Evolutionary conservation across 2,888 invertebrate genomes (phyloP).

Genomic region (Stenodema calcarata): DNA sequence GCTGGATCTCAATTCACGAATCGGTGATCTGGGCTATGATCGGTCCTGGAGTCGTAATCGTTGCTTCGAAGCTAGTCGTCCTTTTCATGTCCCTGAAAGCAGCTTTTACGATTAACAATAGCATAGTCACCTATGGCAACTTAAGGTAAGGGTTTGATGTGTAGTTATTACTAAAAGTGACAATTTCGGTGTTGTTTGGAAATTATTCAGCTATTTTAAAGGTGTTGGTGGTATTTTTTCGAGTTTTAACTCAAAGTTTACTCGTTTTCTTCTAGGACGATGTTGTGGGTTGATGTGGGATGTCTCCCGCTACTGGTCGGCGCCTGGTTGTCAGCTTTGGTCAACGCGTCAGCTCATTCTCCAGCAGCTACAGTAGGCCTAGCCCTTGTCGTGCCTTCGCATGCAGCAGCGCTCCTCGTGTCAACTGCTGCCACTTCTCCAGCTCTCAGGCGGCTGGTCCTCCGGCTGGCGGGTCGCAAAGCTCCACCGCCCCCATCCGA

Average conservation of each 20-base stretch:
- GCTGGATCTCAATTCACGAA: conserved; percentile 94
- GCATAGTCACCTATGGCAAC: conserved; percentile 81
- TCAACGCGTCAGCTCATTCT: conserved; percentile 77
- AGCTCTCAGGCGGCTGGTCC: conserved; percentile 69
- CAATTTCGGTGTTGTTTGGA: not conserved
- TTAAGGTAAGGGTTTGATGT: conserved; percentile 60
- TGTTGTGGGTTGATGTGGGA: conserved; percentile 86
- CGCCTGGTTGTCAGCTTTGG: conserved; percentile 84
- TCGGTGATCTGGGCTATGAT: conserved; percentile 95
- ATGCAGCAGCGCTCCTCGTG: conserved; percentile 79
- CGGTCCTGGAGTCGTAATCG: conserved; percentile 83
- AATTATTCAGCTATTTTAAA: not conserved
- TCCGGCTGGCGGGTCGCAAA: conserved; percentile 81
- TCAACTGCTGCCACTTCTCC: conserved; percentile 52
- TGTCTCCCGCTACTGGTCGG: conserved; percentile 83
- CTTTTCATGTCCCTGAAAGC: conserved; percentile 87
- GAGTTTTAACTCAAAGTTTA: no score
- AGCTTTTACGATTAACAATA: conserved; percentile 88
- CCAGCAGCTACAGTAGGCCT: conserved; percentile 78
- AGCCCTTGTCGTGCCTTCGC: conserved; percentile 76
- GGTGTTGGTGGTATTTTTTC: no score
- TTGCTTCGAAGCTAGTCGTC: conserved; percentile 78
- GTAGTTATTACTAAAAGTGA: no score
- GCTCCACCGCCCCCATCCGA: conserved; percentile 80
- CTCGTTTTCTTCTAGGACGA: conserved; percentile 69